Percentiles rank a stretch among this genome's conserved stretches.
Evolutionary conservation across 2,797 vertebrate species (phyloP).

Genomic region (Trachops cirrhosus): DNA sequence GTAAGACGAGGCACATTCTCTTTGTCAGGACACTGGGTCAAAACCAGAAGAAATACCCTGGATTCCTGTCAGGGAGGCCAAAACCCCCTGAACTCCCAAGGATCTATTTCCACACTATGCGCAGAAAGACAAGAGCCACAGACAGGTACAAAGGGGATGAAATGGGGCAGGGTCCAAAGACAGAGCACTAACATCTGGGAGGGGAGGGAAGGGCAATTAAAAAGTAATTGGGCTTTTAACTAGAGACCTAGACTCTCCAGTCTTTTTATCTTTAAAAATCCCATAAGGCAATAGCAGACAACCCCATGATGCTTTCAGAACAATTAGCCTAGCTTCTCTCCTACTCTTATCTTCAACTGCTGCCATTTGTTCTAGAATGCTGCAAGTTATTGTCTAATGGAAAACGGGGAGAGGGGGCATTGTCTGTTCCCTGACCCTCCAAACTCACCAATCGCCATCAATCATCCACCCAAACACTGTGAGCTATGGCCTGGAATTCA

Average conservation of each 20-base stretch:
- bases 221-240: neutral
- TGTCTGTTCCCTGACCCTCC: too few relatives aligned
- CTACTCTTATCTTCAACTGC: neutral
- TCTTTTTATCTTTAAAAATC: neutral
- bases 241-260: neutral
- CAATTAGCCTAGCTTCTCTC: neutral
- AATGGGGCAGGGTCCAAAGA: neutral
- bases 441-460: neutral
- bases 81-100: neutral
- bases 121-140: neutral
- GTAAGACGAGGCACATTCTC: neutral
- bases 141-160: neutral
- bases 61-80: neutral
- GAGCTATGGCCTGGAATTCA: neutral
- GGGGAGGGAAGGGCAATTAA: neutral
- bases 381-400: neutral
- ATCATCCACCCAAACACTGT: neutral
- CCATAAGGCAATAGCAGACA: neutral
- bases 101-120: neutral
- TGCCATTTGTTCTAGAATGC: neutral
- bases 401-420: neutral
- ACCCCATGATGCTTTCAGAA: neutral
- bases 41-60: neutral
- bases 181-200: neutral
- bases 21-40: slow-evolving; percentile 27